phyloP scores from a whole-genome alignment of 2,797 vertebrate species.

The Pseudomugil gertrudae region DNA sequence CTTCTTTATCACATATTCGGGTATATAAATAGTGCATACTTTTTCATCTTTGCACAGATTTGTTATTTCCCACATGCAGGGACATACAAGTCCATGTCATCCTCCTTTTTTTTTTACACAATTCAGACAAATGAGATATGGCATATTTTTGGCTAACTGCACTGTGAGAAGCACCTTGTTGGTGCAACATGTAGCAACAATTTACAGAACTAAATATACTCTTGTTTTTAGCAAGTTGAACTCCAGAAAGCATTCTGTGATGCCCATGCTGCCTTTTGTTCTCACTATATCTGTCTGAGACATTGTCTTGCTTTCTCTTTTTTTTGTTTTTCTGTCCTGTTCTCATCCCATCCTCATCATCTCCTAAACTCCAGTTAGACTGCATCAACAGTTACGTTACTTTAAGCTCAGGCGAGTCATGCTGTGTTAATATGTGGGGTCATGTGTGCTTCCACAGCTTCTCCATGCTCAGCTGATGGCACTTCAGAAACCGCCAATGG shows the following conservation, averaged over 20 bases:
- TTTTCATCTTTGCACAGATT: too few relatives aligned
- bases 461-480: slow-evolving; percentile 49
- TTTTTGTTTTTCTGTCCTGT: background rate
- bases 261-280: slow-evolving; percentile 39
- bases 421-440: background rate
- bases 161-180: too few relatives aligned
- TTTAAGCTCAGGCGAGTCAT: background rate
- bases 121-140: too few relatives aligned
- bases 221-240: slow-evolving; percentile 10
- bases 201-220: background rate
- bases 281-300: slow-evolving; percentile 41
- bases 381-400: background rate
- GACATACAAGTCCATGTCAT: too few relatives aligned
- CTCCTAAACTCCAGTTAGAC: background rate
- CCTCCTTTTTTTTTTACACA: too few relatives aligned
- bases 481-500: slow-evolving; percentile 65
- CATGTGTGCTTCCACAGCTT: slow-evolving; percentile 29
- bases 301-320: slow-evolving; percentile 5
- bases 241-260: too few relatives aligned
- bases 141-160: too few relatives aligned
- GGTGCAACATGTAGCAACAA: too few relatives aligned
- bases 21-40: too few relatives aligned
- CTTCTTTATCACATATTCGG: too few relatives aligned
- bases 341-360: slow-evolving; percentile 1
- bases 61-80: too few relatives aligned